These are phyloP conservation scores for Willisornis vidua DNA, from an alignment of 2,113 vertebrate genomes.

Conservation along the genomic window DNA sequence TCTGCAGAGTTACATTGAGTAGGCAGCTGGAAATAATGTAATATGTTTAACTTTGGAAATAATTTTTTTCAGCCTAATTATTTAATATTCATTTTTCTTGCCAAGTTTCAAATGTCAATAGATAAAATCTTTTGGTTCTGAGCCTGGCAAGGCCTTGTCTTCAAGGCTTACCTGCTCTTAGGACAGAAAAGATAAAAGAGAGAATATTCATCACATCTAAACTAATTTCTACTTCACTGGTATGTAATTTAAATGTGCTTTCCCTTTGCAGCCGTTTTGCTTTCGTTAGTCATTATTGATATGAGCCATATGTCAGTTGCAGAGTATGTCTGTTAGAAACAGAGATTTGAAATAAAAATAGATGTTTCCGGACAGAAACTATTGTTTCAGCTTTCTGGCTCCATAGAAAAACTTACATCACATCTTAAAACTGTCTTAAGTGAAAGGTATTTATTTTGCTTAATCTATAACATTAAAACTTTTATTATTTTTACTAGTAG, in stretches of 20 bases:
- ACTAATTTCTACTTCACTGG: not conserved
- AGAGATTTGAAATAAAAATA: not conserved
- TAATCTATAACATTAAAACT: not conserved
- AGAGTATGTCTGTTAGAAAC: not conserved
- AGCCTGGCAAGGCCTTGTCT: not conserved
- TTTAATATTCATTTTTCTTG: not conserved
- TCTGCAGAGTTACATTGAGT: not conserved
- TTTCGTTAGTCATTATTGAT: not conserved
- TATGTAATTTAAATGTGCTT: not conserved
- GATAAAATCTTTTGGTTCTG: not conserved
- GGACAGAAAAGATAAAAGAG: not conserved
- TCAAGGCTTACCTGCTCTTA: not conserved
- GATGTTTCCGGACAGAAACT: not conserved
- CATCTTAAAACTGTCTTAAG: not conserved
- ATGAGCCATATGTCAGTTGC: not conserved
- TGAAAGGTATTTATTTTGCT: not conserved
- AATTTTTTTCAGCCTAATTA: not conserved
- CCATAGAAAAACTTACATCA: not conserved
- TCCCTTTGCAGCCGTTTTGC: not conserved
- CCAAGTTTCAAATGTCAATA: not conserved
- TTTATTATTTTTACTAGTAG: not conserved
- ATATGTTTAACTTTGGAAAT: not conserved
- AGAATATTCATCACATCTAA: not conserved
- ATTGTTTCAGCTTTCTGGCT: not conserved
- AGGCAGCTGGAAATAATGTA: not conserved